Base-by-base conservation (phyloP, 2,888 invertebrate genomes). In the Palloptera scutellata region DNA sequence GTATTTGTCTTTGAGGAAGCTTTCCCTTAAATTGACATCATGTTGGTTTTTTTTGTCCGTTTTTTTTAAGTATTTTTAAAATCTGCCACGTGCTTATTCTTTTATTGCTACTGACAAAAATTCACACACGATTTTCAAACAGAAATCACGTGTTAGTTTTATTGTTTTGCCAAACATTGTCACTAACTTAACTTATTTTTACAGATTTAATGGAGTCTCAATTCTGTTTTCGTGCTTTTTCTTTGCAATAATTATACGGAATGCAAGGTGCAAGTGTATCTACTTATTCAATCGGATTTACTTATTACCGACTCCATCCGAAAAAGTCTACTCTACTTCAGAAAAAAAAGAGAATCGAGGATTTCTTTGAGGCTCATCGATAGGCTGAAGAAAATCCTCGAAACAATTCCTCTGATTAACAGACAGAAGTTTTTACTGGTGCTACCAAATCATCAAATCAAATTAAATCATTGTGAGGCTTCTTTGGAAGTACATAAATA, bases 71-170 rank as follows among this genome's bases (percentile, higher is more conserved):
- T 12, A 52, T 52, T 20, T 51, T 4, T 6, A n/a, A 9, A 12
- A 41, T 54, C 40, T 48, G n/a, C 57, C 30, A 45, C 60, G 19
- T 60, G 60, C 19, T 19, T n/a, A 12, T 13, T 13, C 8, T 45
- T 40, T 30, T 41, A 57, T 57, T 10, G 0, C 40, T 15, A 57
- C 5, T 1, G n/a, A 4, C 13, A 53, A 19, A 53, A 53, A 15
- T 71, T 69, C 62, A 66, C 60, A 66, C 72, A 73, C 71, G 70
- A 71, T 70, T 66, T 17, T 52, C 66, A 67, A 67, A 45, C 48
- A 13, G 61, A 54, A 73, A 71, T 71, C 71, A 73, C 72, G 72
- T 71, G 72, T 73, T 70, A 68, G 71, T 72, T 53, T 67, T 70
- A 71, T 73, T 71, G 66, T 30, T 2, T 66, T 71, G 68, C 53